Evolutionary conservation across 2,113 vertebrate genomes (phyloP).

Genomic region (Elephantulus edwardii): DNA sequence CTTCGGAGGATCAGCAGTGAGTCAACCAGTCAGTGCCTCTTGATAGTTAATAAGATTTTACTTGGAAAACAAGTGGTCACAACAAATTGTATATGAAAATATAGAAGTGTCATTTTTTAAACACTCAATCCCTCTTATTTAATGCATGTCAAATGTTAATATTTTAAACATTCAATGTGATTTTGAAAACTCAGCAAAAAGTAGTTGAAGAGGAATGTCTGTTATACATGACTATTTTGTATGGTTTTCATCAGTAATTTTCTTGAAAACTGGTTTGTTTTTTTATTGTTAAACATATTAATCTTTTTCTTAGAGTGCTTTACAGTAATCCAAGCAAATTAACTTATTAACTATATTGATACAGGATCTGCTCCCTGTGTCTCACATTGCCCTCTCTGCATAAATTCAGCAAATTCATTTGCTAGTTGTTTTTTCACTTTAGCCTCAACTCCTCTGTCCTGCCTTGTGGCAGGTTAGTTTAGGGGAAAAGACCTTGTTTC

Average conservation of each 20-base stretch:
- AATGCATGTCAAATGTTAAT: neutral
- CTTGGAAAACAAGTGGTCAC: constrained; percentile 27
- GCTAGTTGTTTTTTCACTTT: neutral
- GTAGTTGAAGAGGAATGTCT: neutral
- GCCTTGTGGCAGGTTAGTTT: neutral
- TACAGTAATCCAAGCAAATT: neutral
- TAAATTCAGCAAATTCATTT: constrained; percentile 20
- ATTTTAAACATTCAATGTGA: neutral
- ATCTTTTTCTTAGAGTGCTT: neutral
- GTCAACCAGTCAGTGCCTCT: no score
- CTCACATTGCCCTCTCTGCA: neutral
- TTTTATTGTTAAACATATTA: no score
- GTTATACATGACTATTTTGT: neutral
- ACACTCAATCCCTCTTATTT: constrained; percentile 1
- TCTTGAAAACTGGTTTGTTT: neutral
- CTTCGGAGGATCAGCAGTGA: no score
- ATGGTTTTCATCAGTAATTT: neutral
- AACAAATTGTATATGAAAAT: constrained; percentile 6
- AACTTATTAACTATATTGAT: neutral
- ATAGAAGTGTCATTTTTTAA: neutral
- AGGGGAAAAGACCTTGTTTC: neutral
- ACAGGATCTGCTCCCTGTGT: constrained; percentile 55
- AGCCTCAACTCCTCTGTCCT: neutral
- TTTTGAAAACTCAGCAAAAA: neutral
- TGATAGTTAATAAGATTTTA: neutral